Evolutionary conservation across 64 coral and sea anemone species (phyloP), one percentile per base, ranked within the genome.

Genomic region (Hydrozoanthus tunicans): DNA sequence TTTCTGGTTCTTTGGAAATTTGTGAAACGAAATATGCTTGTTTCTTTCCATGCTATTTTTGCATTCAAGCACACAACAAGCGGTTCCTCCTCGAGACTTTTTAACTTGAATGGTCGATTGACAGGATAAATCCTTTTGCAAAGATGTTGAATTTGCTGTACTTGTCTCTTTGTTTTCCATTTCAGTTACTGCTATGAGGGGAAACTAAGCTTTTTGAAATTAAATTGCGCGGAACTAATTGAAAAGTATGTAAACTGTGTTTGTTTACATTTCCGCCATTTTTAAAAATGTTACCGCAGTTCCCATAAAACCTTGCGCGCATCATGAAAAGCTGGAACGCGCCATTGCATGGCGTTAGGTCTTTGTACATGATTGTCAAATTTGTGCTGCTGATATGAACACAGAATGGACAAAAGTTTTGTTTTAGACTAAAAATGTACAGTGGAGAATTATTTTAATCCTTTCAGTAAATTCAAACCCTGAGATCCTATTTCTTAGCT

Each of bases 1-100:
- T 51, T 85, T 92, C 83, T 85, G 72, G 11, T 83, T 71, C 5
- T 81, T 92, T 62, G 91, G 81, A 58, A 92, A 84, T 61, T 86
- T 77, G 60, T 85, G 79, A 63, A 77, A 85, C 65, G 91, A 92
- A 54, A 92, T 73, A 51, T 85, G 7, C 6, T 15, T 58, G 53
- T 92, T 92, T 73, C 71, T 63, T 85, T 92, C 84, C 6, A 80
- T 92, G 25, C 79, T 92, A 17, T 80, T 91, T 6, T 82, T 81
- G 53, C 91, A 92, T 13, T 7, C 7, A 26, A 70, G 80, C 24
- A 92, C 68, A 76, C 91, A 92, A 56, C 81, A 92, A 92, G 81
- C 14, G 61, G 80, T 78, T 78, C 72, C 91, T 62, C 81, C 80
- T 60, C 80, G 63, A 85, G 68, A 73, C 65, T 92, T 92, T 83